Conservation (phyloP, 2,888 invertebrate species). For the Cenopis cana region DNA sequence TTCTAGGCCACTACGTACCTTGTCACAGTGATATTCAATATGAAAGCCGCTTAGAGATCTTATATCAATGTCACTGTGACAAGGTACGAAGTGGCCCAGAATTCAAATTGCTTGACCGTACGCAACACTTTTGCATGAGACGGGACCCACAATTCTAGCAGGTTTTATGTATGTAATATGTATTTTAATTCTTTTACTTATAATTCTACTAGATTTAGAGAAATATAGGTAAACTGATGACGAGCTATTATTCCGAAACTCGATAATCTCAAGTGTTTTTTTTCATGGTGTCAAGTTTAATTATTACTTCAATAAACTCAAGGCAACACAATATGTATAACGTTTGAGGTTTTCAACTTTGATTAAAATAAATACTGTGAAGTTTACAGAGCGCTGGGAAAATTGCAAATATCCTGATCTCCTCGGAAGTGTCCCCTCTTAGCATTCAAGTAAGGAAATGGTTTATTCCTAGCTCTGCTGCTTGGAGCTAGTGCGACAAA, state of each 20-base stretch:
- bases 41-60: too few species aligned
- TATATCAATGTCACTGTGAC: too few species aligned
- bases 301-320: not conserved
- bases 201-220: not conserved
- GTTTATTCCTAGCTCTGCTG: not conserved
- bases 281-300: not conserved
- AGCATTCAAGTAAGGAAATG: not conserved
- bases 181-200: not conserved
- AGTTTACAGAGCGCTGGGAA: not conserved
- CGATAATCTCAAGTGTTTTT: constrained; percentile 12
- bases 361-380: not conserved
- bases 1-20: too few species aligned
- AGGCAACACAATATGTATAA: not conserved
- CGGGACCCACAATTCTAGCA: not conserved
- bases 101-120: too few species aligned
- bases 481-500: not conserved
- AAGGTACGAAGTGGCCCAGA: too few species aligned
- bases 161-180: not conserved
- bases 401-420: not conserved
- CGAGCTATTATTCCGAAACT: not conserved
- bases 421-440: not conserved
- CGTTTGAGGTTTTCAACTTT: not conserved
- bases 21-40: too few species aligned
- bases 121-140: not conserved
- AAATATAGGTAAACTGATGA: not conserved